phyloP scores from a whole-genome alignment of 1,140 invertebrate genomes.

The Pararge aegeria region DNA sequence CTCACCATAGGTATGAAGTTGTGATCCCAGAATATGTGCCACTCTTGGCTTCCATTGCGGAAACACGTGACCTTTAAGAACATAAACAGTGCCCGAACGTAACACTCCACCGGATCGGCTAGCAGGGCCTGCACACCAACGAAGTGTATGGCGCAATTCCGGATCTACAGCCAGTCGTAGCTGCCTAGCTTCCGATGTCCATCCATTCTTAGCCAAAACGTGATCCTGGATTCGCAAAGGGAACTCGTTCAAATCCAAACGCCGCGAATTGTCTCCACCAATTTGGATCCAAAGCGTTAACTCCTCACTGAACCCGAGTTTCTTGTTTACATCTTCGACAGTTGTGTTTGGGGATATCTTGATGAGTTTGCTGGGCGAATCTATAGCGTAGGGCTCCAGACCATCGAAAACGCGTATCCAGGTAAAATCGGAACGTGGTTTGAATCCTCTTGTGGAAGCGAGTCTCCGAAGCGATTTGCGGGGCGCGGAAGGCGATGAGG shows the following conservation, averaged over 20 bases:
- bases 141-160: conserved; percentile 81
- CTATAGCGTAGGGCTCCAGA: conserved; percentile 74
- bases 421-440: conserved; percentile 60
- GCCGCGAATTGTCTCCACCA: conserved; percentile 80
- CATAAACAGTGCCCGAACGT: conserved; percentile 81
- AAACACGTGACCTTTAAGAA: conserved; percentile 85
- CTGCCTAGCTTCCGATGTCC: conserved; percentile 80
- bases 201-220: conserved; percentile 82
- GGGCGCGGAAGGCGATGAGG: conserved; percentile 57
- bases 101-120: conserved; percentile 70
- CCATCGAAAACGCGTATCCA: conserved; percentile 83
- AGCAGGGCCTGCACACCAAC: conserved; percentile 83
- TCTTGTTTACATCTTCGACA: conserved; percentile 81
- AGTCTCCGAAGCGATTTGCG: conserved; percentile 77
- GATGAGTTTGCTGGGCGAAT: conserved; percentile 77
- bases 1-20: conserved; percentile 80
- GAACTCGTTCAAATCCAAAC: conserved; percentile 79
- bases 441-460: conserved; percentile 80
- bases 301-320: conserved; percentile 80
- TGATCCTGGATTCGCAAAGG: conserved; percentile 83
- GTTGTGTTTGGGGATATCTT: conserved; percentile 82
- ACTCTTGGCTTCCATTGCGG: conserved; percentile 84
- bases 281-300: conserved; percentile 83
- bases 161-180: conserved; percentile 83
- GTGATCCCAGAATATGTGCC: conserved; percentile 82